Conservation (phyloP, 2,113 vertebrate species). For the Thomomys bottae region DNA sequence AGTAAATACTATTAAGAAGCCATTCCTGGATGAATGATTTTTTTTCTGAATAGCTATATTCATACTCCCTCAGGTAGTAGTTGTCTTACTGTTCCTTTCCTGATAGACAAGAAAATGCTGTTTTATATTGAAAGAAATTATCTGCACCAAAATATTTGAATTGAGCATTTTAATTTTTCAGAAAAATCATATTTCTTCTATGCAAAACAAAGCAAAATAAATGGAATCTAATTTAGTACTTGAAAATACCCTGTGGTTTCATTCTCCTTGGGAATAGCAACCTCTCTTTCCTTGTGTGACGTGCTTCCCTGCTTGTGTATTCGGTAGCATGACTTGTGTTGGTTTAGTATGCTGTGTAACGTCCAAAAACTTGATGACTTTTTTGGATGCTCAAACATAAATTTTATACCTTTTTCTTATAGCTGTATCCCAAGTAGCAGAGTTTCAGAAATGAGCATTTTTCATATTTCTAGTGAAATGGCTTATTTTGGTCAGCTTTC, state of each 20-base stretch:
- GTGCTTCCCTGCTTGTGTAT: background rate
- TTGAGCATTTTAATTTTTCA: background rate
- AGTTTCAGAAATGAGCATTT: slow-evolving; percentile 27
- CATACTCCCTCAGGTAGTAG: background rate
- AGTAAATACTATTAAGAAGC: slow-evolving; percentile 21
- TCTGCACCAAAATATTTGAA: slow-evolving; percentile 18
- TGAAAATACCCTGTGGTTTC: background rate
- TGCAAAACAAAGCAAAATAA: background rate
- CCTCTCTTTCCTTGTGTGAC: background rate
- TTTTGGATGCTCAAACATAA: background rate
- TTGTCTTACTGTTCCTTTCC: slow-evolving; percentile 9
- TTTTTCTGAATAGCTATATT: slow-evolving; percentile 7
- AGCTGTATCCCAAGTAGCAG: background rate
- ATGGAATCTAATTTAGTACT: background rate
- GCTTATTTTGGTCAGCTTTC: background rate
- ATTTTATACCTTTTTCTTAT: background rate
- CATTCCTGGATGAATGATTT: slow-evolving; percentile 7
- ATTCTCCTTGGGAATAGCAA: too few relatives aligned
- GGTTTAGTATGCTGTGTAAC: background rate
- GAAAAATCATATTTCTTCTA: slow-evolving; percentile 20
- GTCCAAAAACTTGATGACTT: background rate
- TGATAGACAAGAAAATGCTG: background rate
- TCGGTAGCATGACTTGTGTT: background rate
- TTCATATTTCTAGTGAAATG: background rate
- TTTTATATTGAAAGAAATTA: slow-evolving; percentile 19